These are phyloP conservation scores for Netelia melanura DNA, from an alignment of 2,888 invertebrate genomes.

Conservation along the genomic window DNA sequence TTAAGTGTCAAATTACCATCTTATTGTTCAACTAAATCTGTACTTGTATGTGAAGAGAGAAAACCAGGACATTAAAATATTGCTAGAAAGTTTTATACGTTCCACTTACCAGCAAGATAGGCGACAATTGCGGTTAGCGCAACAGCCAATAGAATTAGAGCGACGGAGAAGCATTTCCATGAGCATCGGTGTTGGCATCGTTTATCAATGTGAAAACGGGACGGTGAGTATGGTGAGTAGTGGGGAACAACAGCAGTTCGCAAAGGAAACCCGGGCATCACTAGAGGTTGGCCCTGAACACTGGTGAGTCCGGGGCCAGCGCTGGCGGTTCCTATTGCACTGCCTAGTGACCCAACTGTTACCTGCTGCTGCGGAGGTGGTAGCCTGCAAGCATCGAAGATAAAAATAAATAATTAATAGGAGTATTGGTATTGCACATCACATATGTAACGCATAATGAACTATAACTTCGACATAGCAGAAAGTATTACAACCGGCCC, in stretches of 20 bases:
- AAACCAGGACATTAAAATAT: background rate
- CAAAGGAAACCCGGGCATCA: conserved; percentile 95
- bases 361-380: conserved; percentile 86
- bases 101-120: conserved; percentile 95
- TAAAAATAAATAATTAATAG: conserved; percentile 27
- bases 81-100: background rate
- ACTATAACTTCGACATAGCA: background rate
- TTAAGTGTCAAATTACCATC: background rate
- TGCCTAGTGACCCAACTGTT: conserved; percentile 85
- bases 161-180: conserved; percentile 98
- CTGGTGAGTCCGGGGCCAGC: conserved; percentile 88
- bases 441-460: background rate
- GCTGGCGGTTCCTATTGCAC: conserved; percentile 84
- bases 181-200: conserved; percentile 97
- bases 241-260: conserved; percentile 90
- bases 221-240: conserved; percentile 96
- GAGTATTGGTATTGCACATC: background rate
- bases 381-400: conserved; percentile 84
- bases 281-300: conserved; percentile 90
- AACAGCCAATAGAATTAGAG: conserved; percentile 95
- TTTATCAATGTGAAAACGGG: conserved; percentile 97
- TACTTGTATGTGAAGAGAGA: background rate
- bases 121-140: conserved; percentile 96
- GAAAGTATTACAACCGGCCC: background rate
- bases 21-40: no score